phyloP scores from a whole-genome alignment of 2,888 invertebrate species.

The Epiblema foenella region DNA sequence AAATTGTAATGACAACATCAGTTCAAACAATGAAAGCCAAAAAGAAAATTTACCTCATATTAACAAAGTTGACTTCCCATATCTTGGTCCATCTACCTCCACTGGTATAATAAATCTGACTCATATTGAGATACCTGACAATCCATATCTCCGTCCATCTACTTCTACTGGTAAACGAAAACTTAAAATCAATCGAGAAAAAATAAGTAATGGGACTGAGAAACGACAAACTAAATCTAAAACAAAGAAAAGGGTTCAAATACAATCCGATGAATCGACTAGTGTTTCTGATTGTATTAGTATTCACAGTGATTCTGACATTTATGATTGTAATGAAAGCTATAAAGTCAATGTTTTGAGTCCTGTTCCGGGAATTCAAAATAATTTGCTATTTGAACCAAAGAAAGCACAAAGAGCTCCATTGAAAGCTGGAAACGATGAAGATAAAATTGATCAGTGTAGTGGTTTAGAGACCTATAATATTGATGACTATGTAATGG shows the following conservation, averaged over 20 bases:
- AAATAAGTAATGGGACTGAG: neutral
- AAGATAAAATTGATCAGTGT: too few species aligned
- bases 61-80: neutral
- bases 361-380: too few species aligned
- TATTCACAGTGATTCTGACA: conserved; percentile 8
- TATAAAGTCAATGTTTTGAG: neutral
- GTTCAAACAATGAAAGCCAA: conserved; percentile 2
- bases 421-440: too few species aligned
- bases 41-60: neutral
- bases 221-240: neutral
- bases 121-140: neutral
- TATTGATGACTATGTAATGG: neutral
- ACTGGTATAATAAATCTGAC: too few species aligned
- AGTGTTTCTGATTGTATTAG: conserved; percentile 9
- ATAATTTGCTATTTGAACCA: too few species aligned
- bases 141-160: neutral
- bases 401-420: too few species aligned
- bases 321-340: conserved; percentile 9
- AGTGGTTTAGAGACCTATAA: too few species aligned
- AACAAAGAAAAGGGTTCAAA: neutral
- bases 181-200: conserved; percentile 1
- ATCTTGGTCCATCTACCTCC: too few species aligned
- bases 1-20: neutral
- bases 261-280: neutral
- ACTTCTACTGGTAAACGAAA: conserved; percentile 6